Base-by-base conservation (phyloP, 2,888 invertebrate species). In the Caenorhabditis sp. region DNA sequence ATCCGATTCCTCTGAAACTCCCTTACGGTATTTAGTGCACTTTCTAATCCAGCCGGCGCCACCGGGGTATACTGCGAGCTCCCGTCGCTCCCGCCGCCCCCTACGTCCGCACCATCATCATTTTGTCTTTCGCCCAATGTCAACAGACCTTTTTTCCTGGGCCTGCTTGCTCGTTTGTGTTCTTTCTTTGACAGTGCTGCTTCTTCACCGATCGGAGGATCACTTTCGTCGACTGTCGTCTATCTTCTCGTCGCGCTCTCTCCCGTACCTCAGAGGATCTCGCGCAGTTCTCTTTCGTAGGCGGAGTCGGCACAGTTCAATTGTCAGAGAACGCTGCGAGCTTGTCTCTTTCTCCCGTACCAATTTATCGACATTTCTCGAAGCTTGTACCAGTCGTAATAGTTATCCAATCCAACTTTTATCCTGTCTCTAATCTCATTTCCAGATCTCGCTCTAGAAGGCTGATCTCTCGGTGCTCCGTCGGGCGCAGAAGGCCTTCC, bases 171-270 rank as follows among this genome's bases (percentile, higher is more conserved):
- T 72, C 72, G 55, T 51, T 67, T 74, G 74, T 74, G 74, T 76
- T 76, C 76, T 76, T 76, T 76, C 76, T 67, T 76, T 76, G 76
- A 74, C 74, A 74, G 74, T 74, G 74, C 65, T 67, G 67, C 76
- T 76, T 67, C 67, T 67, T 67, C 76, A 44, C 67, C 65, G 76
- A 67, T 64, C 74, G 74, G 67, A 53, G 74, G 76, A 76, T 76
- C 76, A 68, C 76, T 76, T 67, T 76, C 67, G 76, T 67, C 58
- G 67, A 67, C 76, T 61, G 37, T 11, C 40, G 26, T 32, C 76
- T 76, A 58, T 53, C 28, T 32, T 50, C 22, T 44, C 67, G 53
- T 28, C 51, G 37, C 40, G 40, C 67, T 76, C 67, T 67, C 13
- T 65, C 22, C n/a, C 22, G n/a, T n/a, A n/a, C n/a, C n/a, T n/a